phyloP scores from a whole-genome alignment of 2,888 invertebrate genomes.

The Ashinkailepas kermadecensis region DNA sequence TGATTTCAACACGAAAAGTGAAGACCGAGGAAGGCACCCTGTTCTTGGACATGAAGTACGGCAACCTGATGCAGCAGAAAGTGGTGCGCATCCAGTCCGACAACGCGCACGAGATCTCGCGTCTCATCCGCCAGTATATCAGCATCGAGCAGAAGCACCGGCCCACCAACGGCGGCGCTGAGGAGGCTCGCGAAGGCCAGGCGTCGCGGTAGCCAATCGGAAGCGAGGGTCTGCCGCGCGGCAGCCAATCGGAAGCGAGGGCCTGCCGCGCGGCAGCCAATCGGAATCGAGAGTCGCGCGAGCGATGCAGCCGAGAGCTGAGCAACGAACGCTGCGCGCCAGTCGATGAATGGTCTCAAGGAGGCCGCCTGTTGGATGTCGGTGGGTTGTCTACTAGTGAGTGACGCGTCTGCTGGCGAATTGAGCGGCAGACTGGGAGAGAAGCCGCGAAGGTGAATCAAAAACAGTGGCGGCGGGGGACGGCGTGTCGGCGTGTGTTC shows the following conservation, averaged over 20 bases:
- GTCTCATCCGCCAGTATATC: conserved; percentile 93
- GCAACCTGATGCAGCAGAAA: conserved; percentile 89
- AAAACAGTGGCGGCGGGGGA: neutral
- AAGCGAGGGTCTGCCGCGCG: neutral
- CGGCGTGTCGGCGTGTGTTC: neutral
- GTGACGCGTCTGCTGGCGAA: too few relatives aligned
- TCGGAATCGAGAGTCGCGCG: neutral
- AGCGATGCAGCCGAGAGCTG: too few relatives aligned
- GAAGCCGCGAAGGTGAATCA: neutral
- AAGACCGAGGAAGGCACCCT: conserved; percentile 83
- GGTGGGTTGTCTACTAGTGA: too few relatives aligned
- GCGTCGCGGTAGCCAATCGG: conserved; percentile 9
- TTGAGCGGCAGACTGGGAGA: too few relatives aligned
- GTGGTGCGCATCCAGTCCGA: conserved; percentile 93
- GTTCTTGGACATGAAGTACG: conserved; percentile 93
- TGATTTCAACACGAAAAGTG: conserved; percentile 88
- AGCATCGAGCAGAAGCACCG: conserved; percentile 62
- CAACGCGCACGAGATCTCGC: conserved; percentile 93
- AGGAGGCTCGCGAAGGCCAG: conserved; percentile 2
- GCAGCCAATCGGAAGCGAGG: neutral
- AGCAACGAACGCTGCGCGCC: neutral
- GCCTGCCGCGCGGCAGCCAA: conserved; percentile 9
- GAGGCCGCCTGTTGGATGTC: too few relatives aligned
- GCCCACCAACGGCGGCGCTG: neutral
- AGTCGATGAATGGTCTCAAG: too few relatives aligned